These are phyloP conservation scores for Amphipoea lucens DNA, from an alignment of 2,888 invertebrate species.

Conservation along the genomic window DNA sequence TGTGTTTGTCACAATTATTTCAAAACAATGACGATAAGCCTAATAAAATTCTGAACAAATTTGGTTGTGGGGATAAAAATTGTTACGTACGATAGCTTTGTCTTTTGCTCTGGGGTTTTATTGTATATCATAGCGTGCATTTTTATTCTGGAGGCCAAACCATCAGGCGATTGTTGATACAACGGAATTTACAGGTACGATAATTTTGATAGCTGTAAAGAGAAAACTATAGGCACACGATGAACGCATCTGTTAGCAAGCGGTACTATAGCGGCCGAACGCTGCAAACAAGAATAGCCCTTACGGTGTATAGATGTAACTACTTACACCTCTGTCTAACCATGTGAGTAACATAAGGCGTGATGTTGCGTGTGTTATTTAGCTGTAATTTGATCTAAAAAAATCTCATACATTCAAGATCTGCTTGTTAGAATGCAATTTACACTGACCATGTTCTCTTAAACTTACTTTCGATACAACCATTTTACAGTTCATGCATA, in stretches of 20 bases:
- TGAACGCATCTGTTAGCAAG: too few relatives aligned
- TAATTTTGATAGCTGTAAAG: not conserved
- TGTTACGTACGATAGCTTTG: not conserved
- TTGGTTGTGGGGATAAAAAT: not conserved
- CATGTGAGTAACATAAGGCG: not conserved
- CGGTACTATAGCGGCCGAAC: too few relatives aligned
- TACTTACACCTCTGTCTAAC: not conserved
- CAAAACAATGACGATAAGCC: slow-evolving; percentile 52
- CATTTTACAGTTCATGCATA: slow-evolving; percentile 33
- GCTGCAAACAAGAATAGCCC: too few relatives aligned
- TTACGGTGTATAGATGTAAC: too few relatives aligned
- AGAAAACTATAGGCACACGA: too few relatives aligned
- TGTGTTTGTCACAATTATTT: slow-evolving; percentile 67
- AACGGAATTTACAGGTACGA: not conserved
- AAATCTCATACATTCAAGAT: not conserved
- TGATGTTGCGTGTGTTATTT: not conserved
- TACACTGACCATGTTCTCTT: not conserved
- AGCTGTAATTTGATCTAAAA: not conserved
- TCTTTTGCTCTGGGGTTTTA: slow-evolving; percentile 20
- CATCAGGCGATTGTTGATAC: not conserved
- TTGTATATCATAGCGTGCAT: slow-evolving; percentile 1
- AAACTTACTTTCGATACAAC: slow-evolving; percentile 9
- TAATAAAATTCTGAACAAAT: slow-evolving; percentile 32
- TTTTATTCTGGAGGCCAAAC: not conserved
- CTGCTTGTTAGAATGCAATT: not conserved